Evolutionary conservation across 2,888 invertebrate species (phyloP), one percentile per base, ranked within the genome.

Genomic region (Gnatocerus cornutus): DNA sequence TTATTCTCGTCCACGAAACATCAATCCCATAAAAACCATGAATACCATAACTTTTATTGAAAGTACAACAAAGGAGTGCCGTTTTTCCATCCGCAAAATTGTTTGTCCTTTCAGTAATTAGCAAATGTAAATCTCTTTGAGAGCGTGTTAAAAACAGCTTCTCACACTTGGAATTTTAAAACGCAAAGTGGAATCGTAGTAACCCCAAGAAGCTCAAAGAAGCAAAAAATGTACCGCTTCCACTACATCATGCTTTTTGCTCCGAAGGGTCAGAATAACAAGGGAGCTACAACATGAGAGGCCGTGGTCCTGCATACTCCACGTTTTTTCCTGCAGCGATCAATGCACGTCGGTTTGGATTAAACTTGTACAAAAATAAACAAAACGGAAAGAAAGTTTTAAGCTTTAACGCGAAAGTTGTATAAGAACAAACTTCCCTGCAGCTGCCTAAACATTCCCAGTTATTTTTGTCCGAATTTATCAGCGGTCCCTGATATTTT

Each of bases 321-420:
- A 63, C 62, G 62, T 62, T 63, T 52, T 50, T 56, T 56, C 43
- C 56, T 56, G 29, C 39, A 55, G 39, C 62, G 52, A 63, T 63
- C 62, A 63, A 63, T 63, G 62, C 52, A 33, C 61, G 61, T 45
- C 58, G 37, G 41, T 59, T n/a, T 46, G 46, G 46, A 46, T 59
- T 48, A 62, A 62, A 43, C 64, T 55, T 53, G 45, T 43, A 53
- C 53, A 53, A 64, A 64, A 64, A 46, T 55, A 64, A 55, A 53
- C 53, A 64, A 30, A 64, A 63, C 30, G 13, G 9, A 27, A 63
- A 13, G 12, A 39, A 52, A 63, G 52, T 59, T 59, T 59, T 46
- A 30, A 45, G 59, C 59, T 59, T 59, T 16, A 50, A 48, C 37
- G 37, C 16, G 30, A 33, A 59, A 62, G 62, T 56, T 56, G 21